Conservation (phyloP, 1,140 invertebrate genomes). For the Ceratina calcarata region DNA sequence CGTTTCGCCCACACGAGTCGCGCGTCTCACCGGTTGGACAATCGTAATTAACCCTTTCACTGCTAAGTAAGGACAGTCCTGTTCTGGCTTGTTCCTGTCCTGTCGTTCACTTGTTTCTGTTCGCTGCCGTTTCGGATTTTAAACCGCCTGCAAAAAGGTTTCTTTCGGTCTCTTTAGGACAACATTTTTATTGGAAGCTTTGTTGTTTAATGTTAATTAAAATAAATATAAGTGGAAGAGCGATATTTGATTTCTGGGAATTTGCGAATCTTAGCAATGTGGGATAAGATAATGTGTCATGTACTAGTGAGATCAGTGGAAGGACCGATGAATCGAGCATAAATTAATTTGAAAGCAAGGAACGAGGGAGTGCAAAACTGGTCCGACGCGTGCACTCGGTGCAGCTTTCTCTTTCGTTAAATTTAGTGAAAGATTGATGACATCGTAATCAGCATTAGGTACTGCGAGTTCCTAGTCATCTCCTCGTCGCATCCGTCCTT, state of each 20-base stretch:
- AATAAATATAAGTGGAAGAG: too few relatives aligned
- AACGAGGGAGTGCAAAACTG: slow-evolving; percentile 29
- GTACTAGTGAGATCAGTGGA: background rate
- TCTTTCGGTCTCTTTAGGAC: too few relatives aligned
- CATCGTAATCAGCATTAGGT: slow-evolving; percentile 29
- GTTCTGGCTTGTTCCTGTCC: background rate
- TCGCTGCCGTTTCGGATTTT: too few relatives aligned
- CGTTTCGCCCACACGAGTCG: slow-evolving; percentile 26
- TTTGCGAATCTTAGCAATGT: too few relatives aligned
- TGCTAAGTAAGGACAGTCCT: slow-evolving; percentile 25
- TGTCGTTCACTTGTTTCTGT: background rate
- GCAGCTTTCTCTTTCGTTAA: slow-evolving; percentile 63
- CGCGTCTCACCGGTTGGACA: slow-evolving; percentile 22
- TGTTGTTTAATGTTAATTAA: too few relatives aligned
- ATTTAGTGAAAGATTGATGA: slow-evolving; percentile 59
- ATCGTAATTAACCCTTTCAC: slow-evolving; percentile 60
- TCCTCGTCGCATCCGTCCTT: background rate
- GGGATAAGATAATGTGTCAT: background rate
- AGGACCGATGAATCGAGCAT: background rate
- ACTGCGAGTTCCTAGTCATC: background rate
- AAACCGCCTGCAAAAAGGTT: too few relatives aligned
- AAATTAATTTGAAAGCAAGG: slow-evolving; percentile 58
- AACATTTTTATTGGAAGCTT: background rate
- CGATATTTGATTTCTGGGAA: too few relatives aligned
- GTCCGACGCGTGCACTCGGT: slow-evolving; percentile 20